Percentiles rank a stretch among this genome's conserved stretches.
These are phyloP conservation scores for Pseudanteris insignis DNA, from an alignment of 2,888 invertebrate genomes.

Conservation along the genomic window DNA sequence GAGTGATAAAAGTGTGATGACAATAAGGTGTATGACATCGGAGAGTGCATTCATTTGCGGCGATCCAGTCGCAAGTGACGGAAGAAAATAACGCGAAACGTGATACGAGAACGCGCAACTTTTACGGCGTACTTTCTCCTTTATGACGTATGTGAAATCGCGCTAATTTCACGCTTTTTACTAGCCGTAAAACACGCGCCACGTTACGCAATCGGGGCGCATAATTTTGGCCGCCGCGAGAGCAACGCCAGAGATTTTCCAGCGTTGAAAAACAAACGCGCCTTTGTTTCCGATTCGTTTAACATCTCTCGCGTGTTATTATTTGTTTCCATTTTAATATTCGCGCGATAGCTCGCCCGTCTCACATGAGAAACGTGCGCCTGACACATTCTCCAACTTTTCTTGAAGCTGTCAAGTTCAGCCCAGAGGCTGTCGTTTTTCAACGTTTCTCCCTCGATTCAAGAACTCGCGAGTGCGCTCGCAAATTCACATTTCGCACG, in stretches of 20 bases:
- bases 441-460: constrained; percentile 48
- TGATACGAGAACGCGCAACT: constrained; percentile 49
- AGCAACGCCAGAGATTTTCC: constrained; percentile 1
- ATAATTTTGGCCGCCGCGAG: constrained; percentile 15
- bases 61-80: too few species aligned
- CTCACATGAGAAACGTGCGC: constrained; percentile 41
- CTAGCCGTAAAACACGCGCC: constrained; percentile 21
- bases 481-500: constrained; percentile 42
- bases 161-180: constrained; percentile 56
- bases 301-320: constrained; percentile 27
- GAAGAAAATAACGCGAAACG: constrained; percentile 11
- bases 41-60: constrained; percentile 38
- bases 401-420: constrained; percentile 57
- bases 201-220: constrained; percentile 14
- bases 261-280: constrained; percentile 10
- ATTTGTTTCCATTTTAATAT: constrained; percentile 45
- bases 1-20: constrained; percentile 52
- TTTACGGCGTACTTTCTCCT: constrained; percentile 59
- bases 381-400: constrained; percentile 55
- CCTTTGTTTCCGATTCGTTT: constrained; percentile 36
- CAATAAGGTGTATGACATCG: constrained; percentile 48
- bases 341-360: constrained; percentile 18
- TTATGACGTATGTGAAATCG: constrained; percentile 63
- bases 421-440: constrained; percentile 52
- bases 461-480: constrained; percentile 36